Conservation (phyloP, 2,888 invertebrate species). For the Caenorhabditis macrosperma region DNA sequence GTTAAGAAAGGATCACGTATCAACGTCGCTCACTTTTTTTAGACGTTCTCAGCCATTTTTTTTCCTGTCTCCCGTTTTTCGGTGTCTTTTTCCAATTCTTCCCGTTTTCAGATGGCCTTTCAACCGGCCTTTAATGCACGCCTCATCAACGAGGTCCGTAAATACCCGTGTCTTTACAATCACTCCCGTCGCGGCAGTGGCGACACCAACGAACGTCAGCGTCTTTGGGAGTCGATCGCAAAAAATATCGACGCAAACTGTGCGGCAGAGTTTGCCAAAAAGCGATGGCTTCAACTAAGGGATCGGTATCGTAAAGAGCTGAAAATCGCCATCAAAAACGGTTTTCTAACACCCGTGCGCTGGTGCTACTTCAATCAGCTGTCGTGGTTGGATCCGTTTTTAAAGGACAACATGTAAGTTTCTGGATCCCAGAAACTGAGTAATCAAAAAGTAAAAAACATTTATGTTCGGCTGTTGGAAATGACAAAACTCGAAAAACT, state of each 20-base stretch:
- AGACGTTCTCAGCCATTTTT: not conserved
- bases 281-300: constrained; percentile 77
- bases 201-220: constrained; percentile 72
- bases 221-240: constrained; percentile 79
- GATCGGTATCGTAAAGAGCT: constrained; percentile 79
- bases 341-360: constrained; percentile 67
- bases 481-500: too few relatives aligned
- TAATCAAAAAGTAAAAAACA: too few relatives aligned
- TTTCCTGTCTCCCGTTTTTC: not conserved
- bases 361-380: constrained; percentile 75
- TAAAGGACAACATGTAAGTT: constrained; percentile 72
- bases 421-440: too few relatives aligned
- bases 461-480: too few relatives aligned
- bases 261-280: constrained; percentile 79
- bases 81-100: not conserved
- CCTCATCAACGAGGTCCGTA: constrained; percentile 75
- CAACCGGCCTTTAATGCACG: constrained; percentile 78
- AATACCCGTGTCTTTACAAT: constrained; percentile 78
- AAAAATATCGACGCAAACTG: constrained; percentile 73
- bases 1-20: too few relatives aligned
- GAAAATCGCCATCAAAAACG: constrained; percentile 72
- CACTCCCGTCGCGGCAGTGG: constrained; percentile 74
- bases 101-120: constrained; percentile 49
- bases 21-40: too few relatives aligned
- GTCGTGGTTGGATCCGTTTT: constrained; percentile 78